Conservation (phyloP, 2,113 vertebrate species). For the Hypocryptadius cinnamomeus region DNA sequence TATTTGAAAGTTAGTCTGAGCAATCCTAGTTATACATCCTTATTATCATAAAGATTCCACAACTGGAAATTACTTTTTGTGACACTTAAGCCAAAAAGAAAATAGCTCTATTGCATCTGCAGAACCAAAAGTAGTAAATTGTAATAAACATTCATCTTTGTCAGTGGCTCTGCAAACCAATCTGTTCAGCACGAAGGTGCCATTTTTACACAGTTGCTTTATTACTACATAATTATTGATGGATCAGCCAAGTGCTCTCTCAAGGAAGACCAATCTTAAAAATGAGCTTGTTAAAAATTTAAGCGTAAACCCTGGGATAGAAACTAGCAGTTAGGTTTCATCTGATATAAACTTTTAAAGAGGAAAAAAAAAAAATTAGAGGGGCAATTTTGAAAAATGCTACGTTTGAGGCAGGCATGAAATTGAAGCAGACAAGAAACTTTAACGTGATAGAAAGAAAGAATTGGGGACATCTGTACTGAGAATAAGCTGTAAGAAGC, state of each 20-base stretch:
- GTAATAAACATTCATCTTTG: slow-evolving; percentile 32
- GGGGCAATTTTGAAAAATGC: slow-evolving; percentile 22
- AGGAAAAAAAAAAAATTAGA: background rate
- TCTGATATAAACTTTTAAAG: slow-evolving; percentile 22
- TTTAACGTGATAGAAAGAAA: slow-evolving; percentile 49
- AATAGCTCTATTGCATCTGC: slow-evolving; percentile 38
- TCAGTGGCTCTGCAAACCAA: slow-evolving; percentile 33
- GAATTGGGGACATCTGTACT: slow-evolving; percentile 56
- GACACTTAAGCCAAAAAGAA: background rate
- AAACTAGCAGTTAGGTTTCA: slow-evolving; percentile 5
- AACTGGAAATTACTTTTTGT: slow-evolving; percentile 4
- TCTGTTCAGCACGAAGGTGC: background rate
- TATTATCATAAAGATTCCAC: slow-evolving; percentile 31
- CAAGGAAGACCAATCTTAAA: slow-evolving; percentile 29
- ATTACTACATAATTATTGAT: slow-evolving; percentile 48
- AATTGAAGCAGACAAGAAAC: slow-evolving; percentile 54
- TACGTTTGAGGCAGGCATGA: slow-evolving; percentile 25
- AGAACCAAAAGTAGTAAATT: slow-evolving; percentile 29
- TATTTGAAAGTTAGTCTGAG: background rate
- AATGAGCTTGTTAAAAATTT: slow-evolving; percentile 18
- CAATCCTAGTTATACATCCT: background rate
- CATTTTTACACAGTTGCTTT: slow-evolving; percentile 44
- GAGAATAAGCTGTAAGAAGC: slow-evolving; percentile 38
- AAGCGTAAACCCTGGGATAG: slow-evolving; percentile 1
- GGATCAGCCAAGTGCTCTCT: slow-evolving; percentile 34